Conservation (phyloP, 2,113 vertebrate species). For the Chaetops frenatus region DNA sequence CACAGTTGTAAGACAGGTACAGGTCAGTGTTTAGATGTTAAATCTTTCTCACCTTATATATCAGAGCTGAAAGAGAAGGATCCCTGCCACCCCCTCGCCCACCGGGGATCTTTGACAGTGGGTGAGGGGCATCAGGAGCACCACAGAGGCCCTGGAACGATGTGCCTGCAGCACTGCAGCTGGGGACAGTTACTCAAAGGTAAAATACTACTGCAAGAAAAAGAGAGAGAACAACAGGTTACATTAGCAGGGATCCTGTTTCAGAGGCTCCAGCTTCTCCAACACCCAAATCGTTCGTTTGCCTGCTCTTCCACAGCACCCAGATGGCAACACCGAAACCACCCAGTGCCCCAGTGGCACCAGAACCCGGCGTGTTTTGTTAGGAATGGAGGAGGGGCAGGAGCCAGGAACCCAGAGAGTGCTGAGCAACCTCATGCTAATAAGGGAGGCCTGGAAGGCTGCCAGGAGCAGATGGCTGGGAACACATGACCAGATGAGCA, state of each 20-base stretch:
- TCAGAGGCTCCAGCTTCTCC: not conserved
- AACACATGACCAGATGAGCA: slow-evolving; percentile 30
- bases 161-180: slow-evolving; percentile 87
- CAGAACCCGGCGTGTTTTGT: not conserved
- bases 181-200: slow-evolving; percentile 83
- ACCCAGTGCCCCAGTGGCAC: not conserved
- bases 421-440: slow-evolving; percentile 34
- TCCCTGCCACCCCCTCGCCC: slow-evolving; percentile 99
- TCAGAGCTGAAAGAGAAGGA: slow-evolving; percentile 91
- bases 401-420: not conserved
- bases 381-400: not conserved
- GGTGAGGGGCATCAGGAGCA: slow-evolving; percentile 99
- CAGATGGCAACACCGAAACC: not conserved
- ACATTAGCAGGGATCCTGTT: not conserved
- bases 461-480: slow-evolving; percentile 22
- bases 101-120: slow-evolving; percentile 99
- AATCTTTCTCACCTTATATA: slow-evolving; percentile 83
- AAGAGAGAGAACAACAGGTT: not conserved
- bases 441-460: slow-evolving; percentile 6
- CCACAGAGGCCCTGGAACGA: slow-evolving; percentile 98
- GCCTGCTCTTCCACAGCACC: not conserved
- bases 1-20: accelerated
- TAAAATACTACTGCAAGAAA: slow-evolving; percentile 82
- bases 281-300: accelerated
- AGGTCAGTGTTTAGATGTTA: not conserved